Evolutionary conservation across 2,797 vertebrate species (phyloP), one percentile per base, ranked within the genome.

Genomic region (Naso thynnoides): DNA sequence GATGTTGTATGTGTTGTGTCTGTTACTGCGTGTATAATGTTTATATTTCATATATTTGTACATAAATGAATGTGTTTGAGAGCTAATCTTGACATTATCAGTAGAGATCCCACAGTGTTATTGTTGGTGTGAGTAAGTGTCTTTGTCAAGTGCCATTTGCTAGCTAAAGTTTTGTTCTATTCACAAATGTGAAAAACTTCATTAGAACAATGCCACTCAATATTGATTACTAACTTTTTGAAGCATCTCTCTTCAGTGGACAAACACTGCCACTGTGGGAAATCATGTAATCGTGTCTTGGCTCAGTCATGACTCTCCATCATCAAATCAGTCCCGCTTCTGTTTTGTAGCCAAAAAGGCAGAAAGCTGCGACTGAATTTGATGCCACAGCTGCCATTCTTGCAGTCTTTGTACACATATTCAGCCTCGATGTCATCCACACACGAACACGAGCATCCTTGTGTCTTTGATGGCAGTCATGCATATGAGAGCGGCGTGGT

Each of bases 401-500:
- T 21, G 27, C 48, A 18, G 6, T 48, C 54, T 71, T 75, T 75
- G 71, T 57, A 38, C 59, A 33, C 15, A 3, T 42, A 45, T 41
- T 61, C 67, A 47, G 59, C 24, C 67, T 78, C 31, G 24, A 42
- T 80, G 52, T 77, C 60, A 38, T 4, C 59, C 76, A 72, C 70
- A 63, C 60, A 68, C 42, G 21, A 33, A 41, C 4, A 26, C 10
- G 24, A 33, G 6, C 50, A 49, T 77, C 56, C 48, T 66, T 8
- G 60, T 54, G 39, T 66, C 70, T 89, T 83, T 86, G 76, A 82
- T 79, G 71, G 73, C 64, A 70, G 41, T 68, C 72, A 80, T 81
- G 84, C 78, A 83, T 84, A 66, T 70, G 65, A 75, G 61, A 44
- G 74, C 11, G 59, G n/a, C 60, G 33, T 39, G 55, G 76, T 75